phyloP scores from a whole-genome alignment of 1,140 invertebrate genomes.

The Caenorhabditis latens region DNA sequence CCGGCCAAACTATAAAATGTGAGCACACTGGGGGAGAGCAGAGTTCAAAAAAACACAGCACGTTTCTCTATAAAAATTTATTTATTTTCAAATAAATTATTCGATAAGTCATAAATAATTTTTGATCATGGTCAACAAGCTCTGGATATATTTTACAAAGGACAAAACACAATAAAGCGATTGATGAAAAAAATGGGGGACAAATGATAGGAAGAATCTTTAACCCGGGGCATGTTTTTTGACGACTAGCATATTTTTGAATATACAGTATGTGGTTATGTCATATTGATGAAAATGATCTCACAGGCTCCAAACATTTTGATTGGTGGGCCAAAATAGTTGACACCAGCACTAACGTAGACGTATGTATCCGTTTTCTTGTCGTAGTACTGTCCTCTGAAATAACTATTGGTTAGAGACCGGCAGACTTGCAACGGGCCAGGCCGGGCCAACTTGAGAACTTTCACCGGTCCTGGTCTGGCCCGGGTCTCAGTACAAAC shows the following conservation, averaged over 20 bases:
- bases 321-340: conserved; percentile 64
- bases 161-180: neutral
- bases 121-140: too few relatives aligned
- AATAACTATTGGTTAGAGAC: neutral
- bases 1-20: too few relatives aligned
- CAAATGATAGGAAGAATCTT: neutral
- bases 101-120: too few relatives aligned
- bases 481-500: too few relatives aligned
- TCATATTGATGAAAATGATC: conserved; percentile 59
- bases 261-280: neutral
- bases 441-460: too few relatives aligned
- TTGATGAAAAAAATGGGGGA: neutral
- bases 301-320: conserved; percentile 66
- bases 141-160: too few relatives aligned
- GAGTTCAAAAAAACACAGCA: too few relatives aligned
- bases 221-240: conserved; percentile 21
- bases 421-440: too few relatives aligned
- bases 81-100: too few relatives aligned
- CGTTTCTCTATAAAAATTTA: too few relatives aligned
- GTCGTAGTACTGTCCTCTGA: conserved; percentile 63
- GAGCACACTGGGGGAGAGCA: too few relatives aligned
- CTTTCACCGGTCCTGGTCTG: too few relatives aligned
- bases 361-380: conserved; percentile 55
- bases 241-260: neutral
- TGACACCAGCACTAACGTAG: conserved; percentile 65